These are phyloP conservation scores for Cromileptes altivelis DNA, from an alignment of 2,113 vertebrate species.

Conservation along the genomic window DNA sequence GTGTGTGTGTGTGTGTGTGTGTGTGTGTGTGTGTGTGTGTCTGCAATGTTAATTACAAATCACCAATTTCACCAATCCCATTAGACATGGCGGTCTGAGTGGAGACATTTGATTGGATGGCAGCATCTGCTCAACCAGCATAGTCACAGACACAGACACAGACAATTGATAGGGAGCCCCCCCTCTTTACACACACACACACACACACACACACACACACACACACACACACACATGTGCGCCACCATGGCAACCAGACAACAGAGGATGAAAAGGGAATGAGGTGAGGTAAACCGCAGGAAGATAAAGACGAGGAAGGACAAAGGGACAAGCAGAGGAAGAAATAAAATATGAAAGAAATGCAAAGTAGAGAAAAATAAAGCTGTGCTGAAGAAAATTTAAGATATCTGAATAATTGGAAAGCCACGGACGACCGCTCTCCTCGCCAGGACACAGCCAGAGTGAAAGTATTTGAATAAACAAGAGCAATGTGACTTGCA, in stretches of 20 bases:
- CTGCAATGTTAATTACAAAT: conserved; percentile 61
- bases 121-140: conserved; percentile 58
- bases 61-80: conserved; percentile 57
- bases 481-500: conserved; percentile 4
- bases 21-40: conserved; percentile 26
- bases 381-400: neutral
- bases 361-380: neutral
- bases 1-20: neutral
- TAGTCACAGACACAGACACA: conserved; percentile 33
- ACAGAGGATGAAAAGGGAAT: conserved; percentile 54
- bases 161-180: conserved; percentile 21
- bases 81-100: conserved; percentile 49
- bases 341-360: conserved; percentile 11
- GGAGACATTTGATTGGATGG: conserved; percentile 64
- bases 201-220: conserved; percentile 1
- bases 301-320: conserved; percentile 46
- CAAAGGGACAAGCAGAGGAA: conserved; percentile 39
- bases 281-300: conserved; percentile 44
- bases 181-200: conserved; percentile 1
- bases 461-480: conserved; percentile 17
- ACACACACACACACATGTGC: neutral
- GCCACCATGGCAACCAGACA: conserved; percentile 77
- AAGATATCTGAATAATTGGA: conserved; percentile 33
- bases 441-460: neutral
- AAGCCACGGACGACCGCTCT: neutral